These are phyloP conservation scores for Haliclona indistincta DNA, from an alignment of 37 sponge, comb jelly and placozoan genomes.

Conservation along the genomic window DNA sequence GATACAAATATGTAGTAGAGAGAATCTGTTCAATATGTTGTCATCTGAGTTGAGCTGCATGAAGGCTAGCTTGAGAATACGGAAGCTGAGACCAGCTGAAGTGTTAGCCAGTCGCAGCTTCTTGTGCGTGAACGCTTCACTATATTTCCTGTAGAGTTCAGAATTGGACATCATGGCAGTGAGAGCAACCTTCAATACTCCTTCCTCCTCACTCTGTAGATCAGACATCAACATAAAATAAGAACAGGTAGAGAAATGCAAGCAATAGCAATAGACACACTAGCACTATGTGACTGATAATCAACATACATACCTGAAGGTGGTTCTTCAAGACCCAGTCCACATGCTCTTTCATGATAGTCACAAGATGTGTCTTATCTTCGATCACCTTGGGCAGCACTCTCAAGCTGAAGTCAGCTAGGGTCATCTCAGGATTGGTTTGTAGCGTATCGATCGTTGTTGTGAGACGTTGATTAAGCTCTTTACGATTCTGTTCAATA, in stretches of 20 bases:
- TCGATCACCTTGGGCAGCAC: slow-evolving; percentile 18
- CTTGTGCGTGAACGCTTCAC: slow-evolving; percentile 56
- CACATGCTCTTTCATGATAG: background rate
- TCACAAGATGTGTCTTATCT: slow-evolving; percentile 13
- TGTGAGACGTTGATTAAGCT: slow-evolving; percentile 41
- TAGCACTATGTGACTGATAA: too few relatives aligned
- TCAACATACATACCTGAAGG: background rate
- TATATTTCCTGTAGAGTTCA: slow-evolving; percentile 56
- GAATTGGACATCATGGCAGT: slow-evolving; percentile 23
- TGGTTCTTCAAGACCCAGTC: background rate
- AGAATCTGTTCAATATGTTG: slow-evolving; percentile 23
- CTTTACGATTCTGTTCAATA: slow-evolving; percentile 51
- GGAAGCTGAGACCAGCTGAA: slow-evolving; percentile 16
- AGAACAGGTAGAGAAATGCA: too few relatives aligned
- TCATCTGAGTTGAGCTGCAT: slow-evolving; percentile 5
- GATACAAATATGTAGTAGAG: slow-evolving; percentile 50
- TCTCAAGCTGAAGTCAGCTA: background rate
- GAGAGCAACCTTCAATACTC: slow-evolving; percentile 18
- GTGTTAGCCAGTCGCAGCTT: slow-evolving; percentile 50
- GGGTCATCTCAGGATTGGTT: background rate
- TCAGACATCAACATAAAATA: too few relatives aligned
- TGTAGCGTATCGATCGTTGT: slow-evolving; percentile 43
- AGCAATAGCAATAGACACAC: too few relatives aligned
- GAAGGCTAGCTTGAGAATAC: slow-evolving; percentile 43
- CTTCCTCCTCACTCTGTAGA: background rate